Base-by-base conservation (phyloP, 2,113 vertebrate species). In the Arothron firmamentum region DNA sequence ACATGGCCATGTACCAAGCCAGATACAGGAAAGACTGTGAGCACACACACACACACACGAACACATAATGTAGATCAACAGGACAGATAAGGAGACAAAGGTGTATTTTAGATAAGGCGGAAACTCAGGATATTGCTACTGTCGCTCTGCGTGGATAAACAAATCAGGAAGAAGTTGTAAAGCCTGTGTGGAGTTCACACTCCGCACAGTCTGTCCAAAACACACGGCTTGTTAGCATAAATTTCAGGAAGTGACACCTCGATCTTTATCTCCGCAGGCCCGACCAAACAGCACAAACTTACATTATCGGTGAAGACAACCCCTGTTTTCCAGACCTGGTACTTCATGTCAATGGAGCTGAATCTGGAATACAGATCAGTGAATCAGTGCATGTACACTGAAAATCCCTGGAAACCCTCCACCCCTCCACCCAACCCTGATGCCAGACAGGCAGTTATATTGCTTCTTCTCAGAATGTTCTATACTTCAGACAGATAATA, bases 281-380 rank as follows among this genome's bases (percentile, higher is more conserved):
- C 15, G 4, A 47, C n/a, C 16, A n/a, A 16, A 47, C 15, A 47
- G 2, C 15, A 47, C 16, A 47, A 74, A 89, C 95, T 94, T 88
- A 98, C 96, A 15, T 92, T 96, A 82, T 98, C 95, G 8, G 94
- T 96, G 87, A 97, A 95, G 76, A 98, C 93, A 15, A 98, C 96
- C 66, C 96, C 96, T 0, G 98, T 87, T 82, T 98, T 98, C 96
- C 96, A 98, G 85, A 97, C 90, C 81, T 96, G 95, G 84, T 98
- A 97, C 78, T 98, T 97, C 69, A 96, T 81, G 69, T 98, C 96
- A 65, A 94, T 79, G 57, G 94, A 94, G 84, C 91, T 93, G 23
- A 93, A 79, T 65, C 95, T 98, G 89, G 74, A 84, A 78, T 46
- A 54, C 65, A 59, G 0, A 51, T 14, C 13, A 61, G 12, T 11